Evolutionary conservation across 1,140 invertebrate species (phyloP).

Genomic region (Penaeus chinensis): DNA sequence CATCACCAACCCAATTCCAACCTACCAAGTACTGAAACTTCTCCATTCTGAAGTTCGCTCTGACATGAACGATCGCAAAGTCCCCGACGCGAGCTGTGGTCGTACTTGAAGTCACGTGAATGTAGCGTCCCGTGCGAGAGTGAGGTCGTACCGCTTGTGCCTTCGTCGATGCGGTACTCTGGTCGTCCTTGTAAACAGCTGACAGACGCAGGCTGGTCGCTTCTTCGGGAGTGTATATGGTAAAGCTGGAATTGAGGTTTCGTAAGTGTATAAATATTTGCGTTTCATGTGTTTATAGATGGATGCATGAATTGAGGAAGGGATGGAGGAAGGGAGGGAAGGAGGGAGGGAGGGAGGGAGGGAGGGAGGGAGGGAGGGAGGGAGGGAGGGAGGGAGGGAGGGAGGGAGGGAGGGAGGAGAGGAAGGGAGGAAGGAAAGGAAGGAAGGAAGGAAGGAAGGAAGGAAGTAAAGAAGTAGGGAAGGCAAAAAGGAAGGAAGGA

Average conservation of each 20-base stretch:
- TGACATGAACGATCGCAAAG: slow-evolving; percentile 70
- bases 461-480: too few species aligned
- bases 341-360: too few species aligned
- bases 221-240: slow-evolving; percentile 44
- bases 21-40: slow-evolving; percentile 70
- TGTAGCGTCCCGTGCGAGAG: slow-evolving; percentile 64
- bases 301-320: not conserved
- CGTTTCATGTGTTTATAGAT: not conserved
- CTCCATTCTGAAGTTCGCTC: slow-evolving; percentile 68
- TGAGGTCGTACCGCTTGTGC: slow-evolving; percentile 65
- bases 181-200: slow-evolving; percentile 66
- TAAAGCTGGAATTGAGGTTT: slow-evolving; percentile 64
- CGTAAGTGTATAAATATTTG: not conserved
- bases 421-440: too few species aligned
- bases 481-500: too few species aligned
- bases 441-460: too few species aligned
- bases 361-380: too few species aligned
- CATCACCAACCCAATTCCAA: not conserved
- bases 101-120: slow-evolving; percentile 68
- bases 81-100: slow-evolving; percentile 67
- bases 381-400: too few species aligned
- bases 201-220: slow-evolving; percentile 64
- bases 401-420: too few species aligned
- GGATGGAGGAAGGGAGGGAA: too few species aligned
- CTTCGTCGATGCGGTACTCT: slow-evolving; percentile 64